These are phyloP conservation scores for Microctonus hyperodae DNA, from an alignment of 2,888 invertebrate species.

Conservation along the genomic window DNA sequence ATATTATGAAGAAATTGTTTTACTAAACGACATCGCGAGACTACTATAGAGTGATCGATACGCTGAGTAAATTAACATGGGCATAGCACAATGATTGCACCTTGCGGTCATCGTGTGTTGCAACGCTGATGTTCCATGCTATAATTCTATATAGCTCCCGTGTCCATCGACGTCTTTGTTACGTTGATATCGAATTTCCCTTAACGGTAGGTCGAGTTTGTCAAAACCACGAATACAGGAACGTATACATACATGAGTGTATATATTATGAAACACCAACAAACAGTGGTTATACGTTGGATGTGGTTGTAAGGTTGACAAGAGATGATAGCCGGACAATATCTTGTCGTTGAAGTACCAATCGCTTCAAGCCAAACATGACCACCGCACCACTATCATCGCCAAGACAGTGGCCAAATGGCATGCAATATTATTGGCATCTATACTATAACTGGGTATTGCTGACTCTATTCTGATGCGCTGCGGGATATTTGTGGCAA, in stretches of 20 bases:
- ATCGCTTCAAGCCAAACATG: slow-evolving; percentile 25
- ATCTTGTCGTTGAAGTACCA: slow-evolving; percentile 30
- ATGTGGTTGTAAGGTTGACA: slow-evolving; percentile 33
- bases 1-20: neutral
- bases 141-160: slow-evolving; percentile 11
- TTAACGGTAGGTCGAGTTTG: slow-evolving; percentile 43
- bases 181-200: slow-evolving; percentile 30
- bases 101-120: slow-evolving; percentile 15
- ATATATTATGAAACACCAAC: slow-evolving; percentile 38
- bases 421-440: slow-evolving; percentile 45
- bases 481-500: slow-evolving; percentile 49
- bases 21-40: neutral
- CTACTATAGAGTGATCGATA: slow-evolving; percentile 21
- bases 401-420: slow-evolving; percentile 32
- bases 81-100: slow-evolving; percentile 22
- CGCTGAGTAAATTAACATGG: slow-evolving; percentile 19
- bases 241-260: neutral
- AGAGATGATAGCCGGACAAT: slow-evolving; percentile 20
- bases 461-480: slow-evolving; percentile 1
- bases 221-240: slow-evolving; percentile 49
- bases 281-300: slow-evolving; percentile 44
- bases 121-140: slow-evolving; percentile 18
- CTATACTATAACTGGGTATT: slow-evolving; percentile 44
- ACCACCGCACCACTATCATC: slow-evolving; percentile 30
- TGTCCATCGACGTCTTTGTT: slow-evolving; percentile 23